Evolutionary conservation across 1,140 invertebrate genomes (phyloP).

Genomic region (Drosophila bocqueti): DNA sequence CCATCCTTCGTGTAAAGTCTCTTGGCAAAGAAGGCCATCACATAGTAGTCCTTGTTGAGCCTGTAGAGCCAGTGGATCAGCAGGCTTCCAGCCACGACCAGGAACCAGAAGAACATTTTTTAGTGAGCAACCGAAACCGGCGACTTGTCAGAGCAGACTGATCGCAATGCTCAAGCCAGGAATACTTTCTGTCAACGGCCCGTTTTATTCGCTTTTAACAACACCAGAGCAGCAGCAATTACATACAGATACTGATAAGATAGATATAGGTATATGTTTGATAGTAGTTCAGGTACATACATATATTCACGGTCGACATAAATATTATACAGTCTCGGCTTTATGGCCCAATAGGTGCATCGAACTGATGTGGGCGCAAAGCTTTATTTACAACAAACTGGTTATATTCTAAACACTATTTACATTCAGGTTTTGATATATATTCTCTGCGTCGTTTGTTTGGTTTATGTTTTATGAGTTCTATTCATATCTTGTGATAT

Average conservation of each 20-base stretch:
- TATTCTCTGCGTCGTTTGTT: too few species aligned
- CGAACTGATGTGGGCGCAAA: too few species aligned
- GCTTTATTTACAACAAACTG: too few species aligned
- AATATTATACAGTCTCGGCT: background rate
- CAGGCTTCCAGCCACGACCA: conserved; percentile 26
- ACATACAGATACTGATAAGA: conserved; percentile 13
- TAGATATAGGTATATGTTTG: background rate
- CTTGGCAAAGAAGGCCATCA: conserved; percentile 55
- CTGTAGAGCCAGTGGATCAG: conserved; percentile 49
- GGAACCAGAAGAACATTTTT: conserved; percentile 9
- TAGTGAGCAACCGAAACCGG: conserved; percentile 6
- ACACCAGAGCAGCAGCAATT: background rate
- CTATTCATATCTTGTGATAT: too few species aligned
- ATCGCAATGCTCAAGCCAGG: background rate
- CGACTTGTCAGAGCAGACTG: background rate
- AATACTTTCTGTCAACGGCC: conserved; percentile 8
- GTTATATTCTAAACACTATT: too few species aligned
- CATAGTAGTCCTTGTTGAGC: conserved; percentile 56
- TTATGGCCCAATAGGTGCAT: too few species aligned
- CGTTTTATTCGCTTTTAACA: background rate
- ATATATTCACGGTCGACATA: too few species aligned
- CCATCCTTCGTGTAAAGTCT: conserved; percentile 52
- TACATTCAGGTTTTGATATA: too few species aligned
- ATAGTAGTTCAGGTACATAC: too few species aligned
- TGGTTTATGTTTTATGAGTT: too few species aligned